Conservation (phyloP, 92 coral and sea anemone species). For the Galaxea fascicularis region DNA sequence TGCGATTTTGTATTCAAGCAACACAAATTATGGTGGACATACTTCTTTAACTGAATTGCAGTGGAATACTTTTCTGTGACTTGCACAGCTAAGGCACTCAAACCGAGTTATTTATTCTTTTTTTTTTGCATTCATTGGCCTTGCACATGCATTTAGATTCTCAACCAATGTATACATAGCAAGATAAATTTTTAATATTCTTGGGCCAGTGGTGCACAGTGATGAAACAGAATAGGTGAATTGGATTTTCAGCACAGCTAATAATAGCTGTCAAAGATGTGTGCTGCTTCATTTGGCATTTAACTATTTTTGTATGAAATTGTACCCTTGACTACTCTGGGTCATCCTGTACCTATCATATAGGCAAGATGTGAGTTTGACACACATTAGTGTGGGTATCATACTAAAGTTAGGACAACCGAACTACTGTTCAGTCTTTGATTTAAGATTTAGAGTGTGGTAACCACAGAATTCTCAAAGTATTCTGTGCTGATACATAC, state of each 20-base stretch:
- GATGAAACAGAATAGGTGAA: neutral
- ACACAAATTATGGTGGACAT: neutral
- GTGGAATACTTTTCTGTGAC: neutral
- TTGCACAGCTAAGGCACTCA: neutral
- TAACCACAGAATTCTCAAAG: neutral
- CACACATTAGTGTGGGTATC: neutral
- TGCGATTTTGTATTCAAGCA: neutral
- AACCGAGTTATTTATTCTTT: neutral
- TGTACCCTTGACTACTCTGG: constrained; percentile 7
- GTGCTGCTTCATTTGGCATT: neutral
- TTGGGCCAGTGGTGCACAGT: neutral
- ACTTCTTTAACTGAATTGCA: too few relatives aligned
- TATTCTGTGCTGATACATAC: neutral
- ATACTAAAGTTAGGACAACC: neutral
- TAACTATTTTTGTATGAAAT: neutral
- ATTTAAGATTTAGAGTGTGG: neutral
- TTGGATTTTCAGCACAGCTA: too few relatives aligned
- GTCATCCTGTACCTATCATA: constrained; percentile 40
- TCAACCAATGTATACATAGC: neutral
- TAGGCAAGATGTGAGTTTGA: neutral
- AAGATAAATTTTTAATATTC: neutral
- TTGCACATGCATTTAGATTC: neutral
- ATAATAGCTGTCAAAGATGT: neutral
- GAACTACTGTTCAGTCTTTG: too few relatives aligned
- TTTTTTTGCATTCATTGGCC: neutral